Evolutionary conservation across 2,797 vertebrate genomes (phyloP), one percentile per base, ranked within the genome.

Genomic region (Gymnothorax javanicus): DNA sequence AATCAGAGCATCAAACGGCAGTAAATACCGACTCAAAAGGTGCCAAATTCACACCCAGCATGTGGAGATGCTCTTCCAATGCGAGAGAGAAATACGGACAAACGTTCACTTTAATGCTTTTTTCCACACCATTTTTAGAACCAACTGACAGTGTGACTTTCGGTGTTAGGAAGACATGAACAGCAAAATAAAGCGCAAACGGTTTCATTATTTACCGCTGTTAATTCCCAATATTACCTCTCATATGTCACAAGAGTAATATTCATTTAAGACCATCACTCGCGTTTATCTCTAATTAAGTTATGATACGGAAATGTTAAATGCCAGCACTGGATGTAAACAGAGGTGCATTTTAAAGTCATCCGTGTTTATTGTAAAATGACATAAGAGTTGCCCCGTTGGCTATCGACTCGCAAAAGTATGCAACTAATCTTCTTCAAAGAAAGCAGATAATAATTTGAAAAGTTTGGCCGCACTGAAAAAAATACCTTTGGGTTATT

Each of bases 1-100:
- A 54, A 50, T 71, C 64, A 23, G 58, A 83, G 81, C 84, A 50
- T 83, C 81, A 79, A 56, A 79, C 73, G 79, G 54, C 81, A 59
- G 57, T 59, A 58, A 83, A 67, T 58, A 57, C 25, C 13, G 59
- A 83, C 56, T 56, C 33, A 57, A 57, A 73, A 83, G 82, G 67
- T 87, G 82, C 17, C 54, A 79, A 82, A 75, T 83, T 79, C 58
- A 58, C 60, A 84, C 58, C 25, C 81, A 57, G 67, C 86, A 62
- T 56, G 67, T 82, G 20, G 57, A 59, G 23, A 56, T 59, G 52
- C 82, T 59, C 54, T n/a, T 33, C 23, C 23, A 56, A 67, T 33
- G 69, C 33, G 82, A 54, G 83, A 71, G 82, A 23, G 64, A 56
- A 73, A 59, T 54, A 83, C 52, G 54, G 79, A 82, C 81, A 82